These are phyloP conservation scores for Mergus octosetaceus DNA, from an alignment of 2,797 vertebrate genomes.

Conservation along the genomic window DNA sequence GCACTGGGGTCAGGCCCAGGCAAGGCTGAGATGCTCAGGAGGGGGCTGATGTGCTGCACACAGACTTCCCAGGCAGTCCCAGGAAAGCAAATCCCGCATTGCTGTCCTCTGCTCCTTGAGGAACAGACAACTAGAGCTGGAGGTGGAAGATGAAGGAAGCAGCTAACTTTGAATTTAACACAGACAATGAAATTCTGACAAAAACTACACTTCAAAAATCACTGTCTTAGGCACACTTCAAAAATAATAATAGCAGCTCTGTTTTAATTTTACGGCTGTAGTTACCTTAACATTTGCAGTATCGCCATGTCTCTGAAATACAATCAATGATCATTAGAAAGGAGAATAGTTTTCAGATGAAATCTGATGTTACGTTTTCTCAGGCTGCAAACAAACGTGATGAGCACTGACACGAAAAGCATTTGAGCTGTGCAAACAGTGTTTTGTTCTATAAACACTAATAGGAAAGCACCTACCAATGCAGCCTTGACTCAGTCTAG, in stretches of 20 bases:
- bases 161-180: background rate
- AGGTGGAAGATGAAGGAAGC: background rate
- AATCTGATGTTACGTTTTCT: conserved; percentile 4
- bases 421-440: background rate
- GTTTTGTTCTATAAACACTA: background rate
- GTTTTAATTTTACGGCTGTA: background rate
- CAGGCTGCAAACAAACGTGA: background rate
- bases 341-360: background rate
- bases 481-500: background rate
- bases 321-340: background rate
- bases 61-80: background rate
- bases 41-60: fast-evolving
- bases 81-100: background rate
- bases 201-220: conserved; percentile 3
- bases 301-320: background rate
- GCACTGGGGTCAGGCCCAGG: background rate
- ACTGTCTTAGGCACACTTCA: background rate
- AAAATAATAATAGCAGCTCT: conserved; percentile 23
- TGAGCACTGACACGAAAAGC: background rate
- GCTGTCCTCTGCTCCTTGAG: background rate
- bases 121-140: background rate
- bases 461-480: background rate
- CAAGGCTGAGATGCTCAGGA: background rate
- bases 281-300: background rate
- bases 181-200: background rate